Conservation (phyloP, 2,797 vertebrate genomes). For the Gallinago stenura region DNA sequence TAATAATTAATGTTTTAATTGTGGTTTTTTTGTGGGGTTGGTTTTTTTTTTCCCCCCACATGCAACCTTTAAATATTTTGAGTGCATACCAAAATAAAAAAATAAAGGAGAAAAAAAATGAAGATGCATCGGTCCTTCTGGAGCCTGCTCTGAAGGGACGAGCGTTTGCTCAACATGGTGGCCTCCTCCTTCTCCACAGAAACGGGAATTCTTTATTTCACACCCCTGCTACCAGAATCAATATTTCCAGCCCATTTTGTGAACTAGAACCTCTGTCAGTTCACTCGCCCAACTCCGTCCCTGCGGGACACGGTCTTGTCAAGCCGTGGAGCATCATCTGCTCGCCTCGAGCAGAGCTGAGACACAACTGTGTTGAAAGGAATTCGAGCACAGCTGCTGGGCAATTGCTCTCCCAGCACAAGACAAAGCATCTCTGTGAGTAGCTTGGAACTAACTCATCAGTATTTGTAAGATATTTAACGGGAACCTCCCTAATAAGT, state of each 20-base stretch:
- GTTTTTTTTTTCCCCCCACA: fast-evolving
- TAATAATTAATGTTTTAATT: conserved; percentile 69
- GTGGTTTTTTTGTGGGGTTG: background rate
- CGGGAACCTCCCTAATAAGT: background rate
- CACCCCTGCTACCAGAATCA: background rate
- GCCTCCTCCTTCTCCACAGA: background rate
- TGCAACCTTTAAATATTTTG: background rate
- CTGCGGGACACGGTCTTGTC: background rate
- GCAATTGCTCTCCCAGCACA: background rate
- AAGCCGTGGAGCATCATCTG: background rate
- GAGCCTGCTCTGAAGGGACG: background rate
- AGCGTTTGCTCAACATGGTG: background rate
- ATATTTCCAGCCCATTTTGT: conserved; percentile 24
- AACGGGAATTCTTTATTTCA: background rate
- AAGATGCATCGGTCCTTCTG: background rate
- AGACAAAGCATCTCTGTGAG: background rate
- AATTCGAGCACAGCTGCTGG: background rate
- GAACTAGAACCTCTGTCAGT: conserved; percentile 3
- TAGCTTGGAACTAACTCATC: background rate
- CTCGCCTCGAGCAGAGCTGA: conserved; percentile 7
- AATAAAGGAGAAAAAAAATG: background rate
- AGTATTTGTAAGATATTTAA: background rate
- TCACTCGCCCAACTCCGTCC: background rate
- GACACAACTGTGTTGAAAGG: conserved; percentile 10
- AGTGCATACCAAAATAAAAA: background rate